Evolutionary conservation across 2,113 vertebrate genomes (phyloP).

Genomic region (Chinchilla lanigera): DNA sequence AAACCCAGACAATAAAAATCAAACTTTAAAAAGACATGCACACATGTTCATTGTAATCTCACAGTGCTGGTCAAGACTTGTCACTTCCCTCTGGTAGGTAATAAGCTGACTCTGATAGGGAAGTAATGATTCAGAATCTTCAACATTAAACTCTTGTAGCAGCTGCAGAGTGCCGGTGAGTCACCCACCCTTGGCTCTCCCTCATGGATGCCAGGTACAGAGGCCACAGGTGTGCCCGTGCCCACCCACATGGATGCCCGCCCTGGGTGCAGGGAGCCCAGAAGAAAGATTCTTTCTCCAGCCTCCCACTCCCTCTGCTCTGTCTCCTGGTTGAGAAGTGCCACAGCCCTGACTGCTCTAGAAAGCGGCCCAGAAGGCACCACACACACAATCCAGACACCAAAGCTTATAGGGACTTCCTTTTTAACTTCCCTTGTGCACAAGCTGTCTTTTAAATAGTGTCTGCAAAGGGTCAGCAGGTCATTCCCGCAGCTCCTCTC

Average conservation of each 20-base stretch:
- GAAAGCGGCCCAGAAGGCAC: background rate
- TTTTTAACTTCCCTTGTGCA: background rate
- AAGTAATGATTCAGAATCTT: background rate
- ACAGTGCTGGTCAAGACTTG: background rate
- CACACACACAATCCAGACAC: background rate
- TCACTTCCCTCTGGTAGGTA: background rate
- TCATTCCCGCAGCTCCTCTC: too few relatives aligned
- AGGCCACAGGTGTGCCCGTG: background rate
- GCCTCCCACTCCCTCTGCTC: too few relatives aligned
- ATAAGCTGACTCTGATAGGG: background rate
- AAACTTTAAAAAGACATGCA: background rate
- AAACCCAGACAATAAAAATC: slow-evolving; percentile 5
- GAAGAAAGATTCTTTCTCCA: background rate
- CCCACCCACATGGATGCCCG: background rate
- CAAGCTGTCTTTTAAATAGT: background rate
- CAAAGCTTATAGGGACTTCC: background rate
- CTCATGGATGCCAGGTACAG: too few relatives aligned
- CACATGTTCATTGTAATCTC: background rate
- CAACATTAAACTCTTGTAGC: background rate
- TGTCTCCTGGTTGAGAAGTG: background rate
- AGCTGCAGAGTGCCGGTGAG: background rate
- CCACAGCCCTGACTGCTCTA: background rate
- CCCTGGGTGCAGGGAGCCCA: background rate
- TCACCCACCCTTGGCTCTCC: background rate
- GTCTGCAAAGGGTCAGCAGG: too few relatives aligned